These are phyloP conservation scores for Macropodus opercularis DNA, from an alignment of 2,797 vertebrate species.

Conservation along the genomic window DNA sequence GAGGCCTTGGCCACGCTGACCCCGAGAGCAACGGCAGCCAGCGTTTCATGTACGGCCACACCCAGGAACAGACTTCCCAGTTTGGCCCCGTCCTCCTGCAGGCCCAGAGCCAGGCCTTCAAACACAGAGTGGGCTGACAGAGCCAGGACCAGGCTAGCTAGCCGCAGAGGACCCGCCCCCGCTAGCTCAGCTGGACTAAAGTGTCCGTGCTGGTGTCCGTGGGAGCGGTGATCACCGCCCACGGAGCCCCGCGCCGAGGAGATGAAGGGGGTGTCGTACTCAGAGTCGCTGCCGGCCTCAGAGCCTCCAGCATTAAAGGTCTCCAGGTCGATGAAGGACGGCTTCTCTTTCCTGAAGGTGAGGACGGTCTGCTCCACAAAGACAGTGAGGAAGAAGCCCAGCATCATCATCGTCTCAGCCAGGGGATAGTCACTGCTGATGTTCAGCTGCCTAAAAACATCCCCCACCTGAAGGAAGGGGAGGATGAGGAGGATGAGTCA, in stretches of 20 bases:
- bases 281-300: slow-evolving; percentile 91
- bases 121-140: slow-evolving; percentile 91
- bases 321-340: slow-evolving; percentile 92
- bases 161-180: slow-evolving; percentile 81
- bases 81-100: slow-evolving; percentile 87
- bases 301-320: slow-evolving; percentile 92
- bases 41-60: slow-evolving; percentile 89
- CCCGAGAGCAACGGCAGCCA: slow-evolving; percentile 89
- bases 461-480: slow-evolving; percentile 81
- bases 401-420: slow-evolving; percentile 91
- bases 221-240: slow-evolving; percentile 18
- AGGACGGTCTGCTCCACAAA: slow-evolving; percentile 91
- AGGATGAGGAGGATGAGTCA: too few species aligned
- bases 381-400: slow-evolving; percentile 91
- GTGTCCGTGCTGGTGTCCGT: slow-evolving; percentile 67
- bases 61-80: slow-evolving; percentile 87
- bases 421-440: slow-evolving; percentile 86
- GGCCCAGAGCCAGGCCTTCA: slow-evolving; percentile 90
- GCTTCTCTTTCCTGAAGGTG: slow-evolving; percentile 89
- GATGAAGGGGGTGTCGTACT: slow-evolving; percentile 92
- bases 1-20: slow-evolving; percentile 87
- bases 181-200: slow-evolving; percentile 79
- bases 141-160: slow-evolving; percentile 88
- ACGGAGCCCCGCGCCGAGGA: slow-evolving; percentile 46
- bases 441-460: slow-evolving; percentile 80